Base-by-base conservation (phyloP, 2,888 invertebrate species). In the Gymnocheta viridis region DNA sequence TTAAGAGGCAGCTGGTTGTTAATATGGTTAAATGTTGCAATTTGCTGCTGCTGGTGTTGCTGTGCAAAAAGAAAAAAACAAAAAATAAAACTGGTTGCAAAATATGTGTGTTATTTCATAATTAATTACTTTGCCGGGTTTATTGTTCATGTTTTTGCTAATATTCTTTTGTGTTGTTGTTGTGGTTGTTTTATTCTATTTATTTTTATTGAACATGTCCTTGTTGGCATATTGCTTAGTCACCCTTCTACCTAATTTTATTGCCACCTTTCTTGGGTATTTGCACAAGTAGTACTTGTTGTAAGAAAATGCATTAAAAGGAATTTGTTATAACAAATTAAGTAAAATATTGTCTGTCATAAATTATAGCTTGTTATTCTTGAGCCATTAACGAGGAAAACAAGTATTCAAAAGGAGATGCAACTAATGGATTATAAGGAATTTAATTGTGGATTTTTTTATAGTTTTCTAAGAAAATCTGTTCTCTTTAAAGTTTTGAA, bases 61-160 rank as follows among this genome's bases (percentile, higher is more conserved):
- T n/a, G n/a, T n/a, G n/a, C n/a, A n/a, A 12, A 3, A 6, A 3
- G 35, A 4, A 44, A 44, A 44, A 44, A 44, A 24, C 6, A 54
- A 51, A n/a, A 29, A 29, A 29, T 2, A 24, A 35, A 62, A 41
- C 32, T 51, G 69, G 41, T 70, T 32, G 70, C 62, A 38, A 70
- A 44, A 70, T 62, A 62, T 44, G 41, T 62, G 32, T 70, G 54
- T 64, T 41, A 41, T 32, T 70, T 35, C 14, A 44, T 54, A 79
- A 79, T 79, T 79, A 70, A 79, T 70, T 70, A 79, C 32, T 44
- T 64, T 64, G 44, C n/a, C 49, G 44, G 35, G 3, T 24, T 62
- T 44, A 17, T 27, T 62, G 62, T 60, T 19, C 10, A 17, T 32
- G 56, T 56, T 56, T 56, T 56, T 58, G 35, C 58, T 35, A 35